phyloP scores from a whole-genome alignment of 2,797 vertebrate genomes.

The Neosilurus mollespiculum region DNA sequence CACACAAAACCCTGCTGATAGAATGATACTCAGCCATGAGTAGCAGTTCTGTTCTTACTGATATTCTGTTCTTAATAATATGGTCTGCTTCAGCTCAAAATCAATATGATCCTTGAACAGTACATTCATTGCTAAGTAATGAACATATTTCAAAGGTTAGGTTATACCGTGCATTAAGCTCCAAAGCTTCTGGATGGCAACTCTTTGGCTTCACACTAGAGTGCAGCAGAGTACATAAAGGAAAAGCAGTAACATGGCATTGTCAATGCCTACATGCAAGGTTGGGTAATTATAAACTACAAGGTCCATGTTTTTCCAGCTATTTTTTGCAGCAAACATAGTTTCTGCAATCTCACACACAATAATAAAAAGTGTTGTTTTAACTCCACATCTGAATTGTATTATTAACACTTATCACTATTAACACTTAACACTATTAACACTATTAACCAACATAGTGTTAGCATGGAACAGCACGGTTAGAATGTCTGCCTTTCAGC shows the following conservation, averaged over 20 bases:
- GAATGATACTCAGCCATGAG: background rate
- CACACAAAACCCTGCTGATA: background rate
- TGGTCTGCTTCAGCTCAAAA: background rate
- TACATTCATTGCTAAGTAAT: background rate
- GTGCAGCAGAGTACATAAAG: conserved; percentile 12
- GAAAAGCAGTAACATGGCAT: background rate
- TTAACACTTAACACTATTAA: too few species aligned
- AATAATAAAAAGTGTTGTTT: background rate
- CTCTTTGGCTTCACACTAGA: conserved; percentile 21
- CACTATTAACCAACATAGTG: too few species aligned
- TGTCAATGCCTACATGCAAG: background rate
- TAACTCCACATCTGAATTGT: too few species aligned
- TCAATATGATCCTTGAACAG: background rate
- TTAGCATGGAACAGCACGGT: too few species aligned
- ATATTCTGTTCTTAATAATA: background rate
- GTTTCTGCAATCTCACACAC: background rate
- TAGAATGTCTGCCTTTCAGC: too few species aligned
- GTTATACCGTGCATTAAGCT: background rate
- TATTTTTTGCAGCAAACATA: background rate
- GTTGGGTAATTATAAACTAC: too few species aligned
- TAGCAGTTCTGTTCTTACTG: background rate
- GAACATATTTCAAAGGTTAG: background rate
- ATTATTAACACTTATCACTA: too few species aligned
- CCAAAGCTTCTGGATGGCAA: background rate
- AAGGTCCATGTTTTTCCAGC: too few species aligned